Evolutionary conservation across 1,140 invertebrate species (phyloP).

Genomic region (Drosophila kepulauana): DNA sequence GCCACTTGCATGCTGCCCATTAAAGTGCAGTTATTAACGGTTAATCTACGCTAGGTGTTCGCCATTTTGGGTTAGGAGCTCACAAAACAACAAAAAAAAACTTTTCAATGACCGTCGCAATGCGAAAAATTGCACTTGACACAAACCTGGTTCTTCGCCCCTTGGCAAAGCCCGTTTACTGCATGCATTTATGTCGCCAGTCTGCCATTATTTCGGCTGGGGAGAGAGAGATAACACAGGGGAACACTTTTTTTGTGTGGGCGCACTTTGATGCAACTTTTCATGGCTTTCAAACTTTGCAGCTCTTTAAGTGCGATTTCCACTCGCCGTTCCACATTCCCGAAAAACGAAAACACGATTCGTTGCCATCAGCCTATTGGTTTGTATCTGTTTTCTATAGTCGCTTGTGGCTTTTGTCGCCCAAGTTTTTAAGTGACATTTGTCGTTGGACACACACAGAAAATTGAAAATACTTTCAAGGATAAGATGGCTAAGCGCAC

Average conservation of each 20-base stretch:
- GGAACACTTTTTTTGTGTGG: constrained; percentile 15
- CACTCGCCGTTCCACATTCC: not conserved
- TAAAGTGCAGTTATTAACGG: constrained; percentile 70
- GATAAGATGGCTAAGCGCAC: constrained; percentile 15
- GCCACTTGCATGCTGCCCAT: constrained; percentile 23
- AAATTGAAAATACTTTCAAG: constrained; percentile 40
- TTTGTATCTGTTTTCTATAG: constrained; percentile 24
- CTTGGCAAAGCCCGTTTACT: constrained; percentile 24
- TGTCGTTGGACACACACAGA: constrained; percentile 25
- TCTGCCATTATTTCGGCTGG: constrained; percentile 45
- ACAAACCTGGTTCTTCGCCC: constrained; percentile 24
- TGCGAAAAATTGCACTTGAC: constrained; percentile 61
- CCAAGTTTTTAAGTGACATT: constrained; percentile 49
- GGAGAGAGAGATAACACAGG: not conserved
- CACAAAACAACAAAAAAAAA: constrained; percentile 12
- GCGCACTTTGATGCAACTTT: constrained; percentile 45
- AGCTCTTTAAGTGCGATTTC: constrained; percentile 35
- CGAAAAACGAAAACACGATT: not conserved
- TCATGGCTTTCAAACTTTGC: constrained; percentile 50
- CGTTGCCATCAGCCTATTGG: constrained; percentile 26
- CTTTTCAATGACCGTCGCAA: constrained; percentile 47
- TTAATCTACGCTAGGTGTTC: constrained; percentile 58
- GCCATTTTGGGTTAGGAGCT: constrained; percentile 34
- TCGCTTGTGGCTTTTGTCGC: constrained; percentile 31
- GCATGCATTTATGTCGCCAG: constrained; percentile 25